Conservation (phyloP, 2,797 vertebrate species). For the Telmatherina bonti region DNA sequence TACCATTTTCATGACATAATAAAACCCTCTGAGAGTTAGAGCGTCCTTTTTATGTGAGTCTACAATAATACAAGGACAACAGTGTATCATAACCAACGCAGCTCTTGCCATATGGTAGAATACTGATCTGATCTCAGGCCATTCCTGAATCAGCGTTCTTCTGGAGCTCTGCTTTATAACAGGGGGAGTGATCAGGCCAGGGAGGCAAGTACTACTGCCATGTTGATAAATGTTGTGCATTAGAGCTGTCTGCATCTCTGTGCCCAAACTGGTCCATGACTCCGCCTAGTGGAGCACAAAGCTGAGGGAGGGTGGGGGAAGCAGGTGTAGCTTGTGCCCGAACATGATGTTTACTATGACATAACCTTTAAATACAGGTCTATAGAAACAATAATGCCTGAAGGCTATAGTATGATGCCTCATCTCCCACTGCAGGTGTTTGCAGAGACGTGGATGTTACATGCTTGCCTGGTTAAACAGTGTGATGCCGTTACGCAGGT, state of each 20-base stretch:
- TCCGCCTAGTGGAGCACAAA: conserved; percentile 55
- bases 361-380: conserved; percentile 31
- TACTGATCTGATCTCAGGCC: conserved; percentile 48
- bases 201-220: conserved; percentile 57
- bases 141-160: conserved; percentile 69
- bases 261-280: conserved; percentile 40
- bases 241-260: conserved; percentile 54
- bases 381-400: conserved; percentile 25
- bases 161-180: conserved; percentile 49
- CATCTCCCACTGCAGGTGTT: conserved; percentile 1
- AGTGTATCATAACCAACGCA: conserved; percentile 33
- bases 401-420: conserved; percentile 2
- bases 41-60: conserved; percentile 21
- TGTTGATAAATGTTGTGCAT: conserved; percentile 72
- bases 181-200: conserved; percentile 35
- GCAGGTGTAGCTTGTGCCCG: conserved; percentile 44
- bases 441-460: conserved; percentile 29
- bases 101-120: conserved; percentile 37
- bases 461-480: conserved; percentile 17
- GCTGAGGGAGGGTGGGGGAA: conserved; percentile 38
- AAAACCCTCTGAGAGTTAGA: conserved; percentile 22
- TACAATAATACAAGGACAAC: conserved; percentile 4
- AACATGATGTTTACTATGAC: conserved; percentile 13
- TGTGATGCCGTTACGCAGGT: conserved; percentile 6
- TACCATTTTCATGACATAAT: conserved; percentile 22